Conservation (phyloP, 2,888 invertebrate species). For the Parnassius smintheus region DNA sequence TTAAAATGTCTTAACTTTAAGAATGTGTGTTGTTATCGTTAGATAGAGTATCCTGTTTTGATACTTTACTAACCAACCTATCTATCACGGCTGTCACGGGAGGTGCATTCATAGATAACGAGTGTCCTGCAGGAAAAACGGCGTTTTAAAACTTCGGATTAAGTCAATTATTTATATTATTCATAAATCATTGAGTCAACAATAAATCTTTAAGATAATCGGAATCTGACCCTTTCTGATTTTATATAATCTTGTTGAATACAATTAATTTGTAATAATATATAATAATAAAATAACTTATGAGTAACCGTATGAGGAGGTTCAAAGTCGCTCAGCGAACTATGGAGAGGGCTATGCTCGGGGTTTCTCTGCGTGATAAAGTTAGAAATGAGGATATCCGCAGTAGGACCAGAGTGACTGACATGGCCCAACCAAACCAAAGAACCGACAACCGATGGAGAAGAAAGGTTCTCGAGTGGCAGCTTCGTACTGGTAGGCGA, state of each 20-base stretch:
- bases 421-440: too few species aligned
- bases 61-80: slow-evolving; percentile 64
- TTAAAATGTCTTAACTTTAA: slow-evolving; percentile 30
- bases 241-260: not conserved
- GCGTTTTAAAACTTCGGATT: slow-evolving; percentile 32
- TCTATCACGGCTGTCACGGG: slow-evolving; percentile 72
- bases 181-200: too few species aligned
- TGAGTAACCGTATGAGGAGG: not conserved
- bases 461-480: too few species aligned
- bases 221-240: not conserved
- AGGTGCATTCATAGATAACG: slow-evolving; percentile 59
- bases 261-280: not conserved
- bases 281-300: not conserved
- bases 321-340: too few species aligned
- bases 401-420: too few species aligned
- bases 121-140: slow-evolving; percentile 34
- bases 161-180: slow-evolving; percentile 1
- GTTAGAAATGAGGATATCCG: too few species aligned
- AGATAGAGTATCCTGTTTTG: slow-evolving; percentile 68
- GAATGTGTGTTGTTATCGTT: slow-evolving; percentile 65
- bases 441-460: too few species aligned
- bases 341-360: too few species aligned
- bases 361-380: too few species aligned
- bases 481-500: too few species aligned
- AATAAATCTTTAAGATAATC: too few species aligned